phyloP scores from a whole-genome alignment of 2,888 invertebrate species.

The Buathra laborator region DNA sequence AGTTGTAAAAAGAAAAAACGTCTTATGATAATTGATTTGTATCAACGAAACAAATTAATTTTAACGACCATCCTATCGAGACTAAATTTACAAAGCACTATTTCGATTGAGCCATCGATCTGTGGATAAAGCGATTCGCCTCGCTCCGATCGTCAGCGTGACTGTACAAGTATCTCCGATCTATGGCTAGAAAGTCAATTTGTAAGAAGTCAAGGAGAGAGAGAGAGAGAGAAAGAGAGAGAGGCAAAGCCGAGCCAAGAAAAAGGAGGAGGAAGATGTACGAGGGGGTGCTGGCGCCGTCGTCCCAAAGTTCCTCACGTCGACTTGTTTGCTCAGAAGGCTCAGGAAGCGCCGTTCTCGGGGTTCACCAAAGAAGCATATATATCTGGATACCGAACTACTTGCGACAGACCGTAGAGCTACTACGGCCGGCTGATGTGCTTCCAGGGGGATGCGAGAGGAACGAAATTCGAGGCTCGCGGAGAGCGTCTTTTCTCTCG shows the following conservation, averaged over 20 bases:
- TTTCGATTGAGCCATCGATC: conserved; percentile 13
- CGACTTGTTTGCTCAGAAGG: conserved; percentile 82
- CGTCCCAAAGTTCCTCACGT: conserved; percentile 73
- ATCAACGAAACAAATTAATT: conserved; percentile 14
- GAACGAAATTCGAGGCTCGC: conserved; percentile 79
- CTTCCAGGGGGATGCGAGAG: conserved; percentile 56
- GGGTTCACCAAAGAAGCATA: conserved; percentile 19
- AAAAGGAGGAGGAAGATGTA: conserved; percentile 54
- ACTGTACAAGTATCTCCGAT: conserved; percentile 1
- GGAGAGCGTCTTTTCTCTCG: conserved; percentile 55
- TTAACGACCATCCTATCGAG: neutral
- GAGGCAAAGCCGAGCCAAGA: conserved; percentile 2
- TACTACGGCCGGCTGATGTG: neutral
- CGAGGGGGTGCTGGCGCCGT: conserved; percentile 78
- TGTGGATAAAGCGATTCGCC: conserved; percentile 24
- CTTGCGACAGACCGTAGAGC: conserved; percentile 33
- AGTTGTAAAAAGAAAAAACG: neutral
- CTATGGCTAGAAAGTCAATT: conserved; percentile 36
- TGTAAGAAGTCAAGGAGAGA: conserved; percentile 42
- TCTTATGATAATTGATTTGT: neutral
- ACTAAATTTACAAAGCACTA: conserved; percentile 11
- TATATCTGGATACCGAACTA: conserved; percentile 27
- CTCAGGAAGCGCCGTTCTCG: conserved; percentile 70
- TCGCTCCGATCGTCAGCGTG: neutral
- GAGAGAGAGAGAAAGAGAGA: conserved; percentile 54